phyloP scores from a whole-genome alignment of 2,113 vertebrate species.

The Pachypanchax playfairii region DNA sequence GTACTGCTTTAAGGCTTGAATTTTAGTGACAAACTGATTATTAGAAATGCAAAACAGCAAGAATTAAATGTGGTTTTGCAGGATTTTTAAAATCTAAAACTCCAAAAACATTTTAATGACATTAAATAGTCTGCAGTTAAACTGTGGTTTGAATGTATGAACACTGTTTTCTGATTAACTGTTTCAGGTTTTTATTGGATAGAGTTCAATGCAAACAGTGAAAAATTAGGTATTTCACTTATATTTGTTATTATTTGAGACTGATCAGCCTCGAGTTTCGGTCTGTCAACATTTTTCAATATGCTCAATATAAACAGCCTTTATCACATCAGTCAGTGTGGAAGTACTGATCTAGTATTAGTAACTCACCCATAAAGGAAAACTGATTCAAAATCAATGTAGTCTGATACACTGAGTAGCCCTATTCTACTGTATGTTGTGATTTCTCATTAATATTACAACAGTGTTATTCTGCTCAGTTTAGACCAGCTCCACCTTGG shows the following conservation, averaged over 20 bases:
- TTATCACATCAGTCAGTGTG: slow-evolving; percentile 25
- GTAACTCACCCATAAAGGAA: slow-evolving; percentile 21
- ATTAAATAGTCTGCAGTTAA: background rate
- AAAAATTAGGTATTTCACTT: slow-evolving; percentile 13
- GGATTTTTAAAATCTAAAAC: background rate
- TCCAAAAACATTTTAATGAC: too few species aligned
- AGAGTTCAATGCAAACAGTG: slow-evolving; percentile 21
- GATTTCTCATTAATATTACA: slow-evolving; percentile 25
- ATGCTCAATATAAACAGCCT: slow-evolving; percentile 30
- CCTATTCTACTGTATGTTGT: slow-evolving; percentile 15
- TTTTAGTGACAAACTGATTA: slow-evolving; percentile 8
- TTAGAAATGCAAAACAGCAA: too few species aligned
- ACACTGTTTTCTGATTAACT: background rate
- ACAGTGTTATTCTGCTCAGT: background rate
- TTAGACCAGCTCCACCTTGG: slow-evolving; percentile 94
- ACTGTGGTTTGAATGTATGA: slow-evolving; percentile 3
- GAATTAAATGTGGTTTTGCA: background rate
- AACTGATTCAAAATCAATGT: slow-evolving; percentile 40
- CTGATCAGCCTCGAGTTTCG: slow-evolving; percentile 2
- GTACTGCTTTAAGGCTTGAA: too few species aligned
- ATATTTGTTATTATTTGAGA: slow-evolving; percentile 12
- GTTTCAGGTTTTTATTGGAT: slow-evolving; percentile 1
- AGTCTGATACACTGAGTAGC: slow-evolving; percentile 25
- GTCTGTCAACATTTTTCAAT: slow-evolving; percentile 30
- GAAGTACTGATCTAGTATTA: slow-evolving; percentile 43